Base-by-base conservation (phyloP, 64 coral and sea anemone genomes). In the Montipora cactus region DNA sequence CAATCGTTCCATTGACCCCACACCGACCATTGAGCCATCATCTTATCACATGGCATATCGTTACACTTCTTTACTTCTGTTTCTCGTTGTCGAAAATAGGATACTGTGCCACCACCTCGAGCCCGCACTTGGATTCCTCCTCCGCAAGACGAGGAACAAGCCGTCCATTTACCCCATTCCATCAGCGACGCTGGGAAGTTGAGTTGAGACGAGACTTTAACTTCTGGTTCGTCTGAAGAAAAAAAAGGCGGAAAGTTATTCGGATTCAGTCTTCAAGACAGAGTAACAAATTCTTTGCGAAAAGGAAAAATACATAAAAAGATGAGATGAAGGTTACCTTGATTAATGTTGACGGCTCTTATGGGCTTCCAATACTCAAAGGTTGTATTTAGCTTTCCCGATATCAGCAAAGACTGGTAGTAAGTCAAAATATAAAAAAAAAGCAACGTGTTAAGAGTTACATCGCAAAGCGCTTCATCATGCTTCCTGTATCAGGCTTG, bases 101-200 rank as follows among this genome's bases (percentile, higher is more conserved):
- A 73, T n/a, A 90, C 55, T 53, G 64, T 64, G 44, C 5, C 45
- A 12, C 70, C 3, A 20, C 78, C 93, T 49, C 93, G 93, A 55
- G 93, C 71, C n/a, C 93, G 79, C 45, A 95, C 88, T 77, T 78
- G 78, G 61, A 95, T 90, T 7, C 93, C 93, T 18, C 93, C 93
- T 0, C 93, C 93, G 49, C 93, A 95, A 47, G 93, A 90, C 11
- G 77, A 72, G 22, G 93, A 90, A 46, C 93, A 95, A 55, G 89
- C 84, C 46, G 93, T 95, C 93, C 93, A 95, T 28, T 67, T 76
- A 0, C 93, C 93, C 93, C 93, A 95, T 4, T 83, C 77, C 16
- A 75, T 77, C 47, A 79, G 72, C 8, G 70, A 66, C 4, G 59
- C 4, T 18, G 20, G 67, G 20, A 49, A 44, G 8, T 85, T 52